Percentiles rank a stretch among this genome's conserved stretches.
Conservation (phyloP, 2,113 vertebrate species). For the Corythaeola cristata region DNA sequence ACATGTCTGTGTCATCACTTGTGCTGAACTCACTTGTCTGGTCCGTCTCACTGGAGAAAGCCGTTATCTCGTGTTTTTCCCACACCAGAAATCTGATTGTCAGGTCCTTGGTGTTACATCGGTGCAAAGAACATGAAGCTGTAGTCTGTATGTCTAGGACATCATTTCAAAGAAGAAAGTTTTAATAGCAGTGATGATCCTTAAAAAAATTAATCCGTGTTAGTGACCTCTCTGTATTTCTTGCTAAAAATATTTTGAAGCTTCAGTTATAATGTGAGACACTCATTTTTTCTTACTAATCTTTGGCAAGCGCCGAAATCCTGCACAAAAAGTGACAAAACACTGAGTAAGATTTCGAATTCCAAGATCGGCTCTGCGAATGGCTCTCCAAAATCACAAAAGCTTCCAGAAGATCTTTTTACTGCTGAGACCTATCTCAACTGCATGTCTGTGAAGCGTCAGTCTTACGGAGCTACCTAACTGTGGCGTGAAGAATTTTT, state of each 20-base stretch:
- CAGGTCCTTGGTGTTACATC: background rate
- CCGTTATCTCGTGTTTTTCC: background rate
- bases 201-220: background rate
- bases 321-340: background rate
- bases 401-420: background rate
- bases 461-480: rapidly evolving
- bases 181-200: background rate
- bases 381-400: background rate
- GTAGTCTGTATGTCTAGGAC: background rate
- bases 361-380: background rate
- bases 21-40: background rate
- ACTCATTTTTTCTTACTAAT: background rate
- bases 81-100: background rate
- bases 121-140: background rate
- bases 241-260: background rate
- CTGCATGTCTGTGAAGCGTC: rapidly evolving
- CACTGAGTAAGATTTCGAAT: background rate
- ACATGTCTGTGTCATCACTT: background rate
- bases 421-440: background rate
- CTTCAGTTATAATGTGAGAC: background rate
- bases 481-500: rapidly evolving
- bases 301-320: background rate
- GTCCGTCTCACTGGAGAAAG: background rate
- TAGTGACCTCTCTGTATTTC: background rate
- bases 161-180: background rate